phyloP scores from a whole-genome alignment of 2,888 invertebrate genomes.

The Eumerus sabulonum region DNA sequence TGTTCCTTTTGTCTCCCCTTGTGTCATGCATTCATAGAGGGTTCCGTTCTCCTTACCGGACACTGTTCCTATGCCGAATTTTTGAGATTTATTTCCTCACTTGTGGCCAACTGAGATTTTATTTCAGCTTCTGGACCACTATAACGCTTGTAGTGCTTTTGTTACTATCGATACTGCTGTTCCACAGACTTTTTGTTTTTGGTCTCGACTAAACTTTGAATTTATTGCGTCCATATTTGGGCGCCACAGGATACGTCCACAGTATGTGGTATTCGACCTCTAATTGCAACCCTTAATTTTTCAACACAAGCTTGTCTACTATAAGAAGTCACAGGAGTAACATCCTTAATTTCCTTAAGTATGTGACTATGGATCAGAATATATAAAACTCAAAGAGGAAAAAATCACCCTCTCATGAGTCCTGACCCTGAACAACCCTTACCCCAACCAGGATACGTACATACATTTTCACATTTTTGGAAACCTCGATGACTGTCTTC shows the following conservation, averaged over 20 bases:
- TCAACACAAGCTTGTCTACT: background rate
- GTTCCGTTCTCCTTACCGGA: too few relatives aligned
- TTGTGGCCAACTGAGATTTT: too few relatives aligned
- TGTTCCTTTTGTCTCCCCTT: constrained; percentile 1
- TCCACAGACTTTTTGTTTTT: too few relatives aligned
- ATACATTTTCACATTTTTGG: constrained; percentile 38
- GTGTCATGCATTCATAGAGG: constrained; percentile 11
- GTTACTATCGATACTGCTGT: too few relatives aligned
- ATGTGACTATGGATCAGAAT: constrained; percentile 41
- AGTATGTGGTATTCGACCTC: constrained; percentile 16
- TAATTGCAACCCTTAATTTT: constrained; percentile 50
- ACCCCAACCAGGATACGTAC: constrained; percentile 14
- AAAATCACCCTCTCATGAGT: constrained; percentile 48
- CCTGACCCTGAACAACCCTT: constrained; percentile 63
- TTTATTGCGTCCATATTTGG: constrained; percentile 43
- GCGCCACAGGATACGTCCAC: constrained; percentile 21
- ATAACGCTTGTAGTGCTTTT: too few relatives aligned
- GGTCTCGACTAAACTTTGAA: constrained; percentile 18
- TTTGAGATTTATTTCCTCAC: too few relatives aligned
- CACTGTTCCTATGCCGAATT: too few relatives aligned
- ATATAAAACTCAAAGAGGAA: constrained; percentile 12
- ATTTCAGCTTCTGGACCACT: too few relatives aligned
- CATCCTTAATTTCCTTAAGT: constrained; percentile 10
- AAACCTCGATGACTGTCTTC: background rate
- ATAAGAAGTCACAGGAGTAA: too few relatives aligned